These are phyloP conservation scores for Uromys caudimaculatus DNA, from an alignment of 2,797 vertebrate genomes.

Conservation along the genomic window DNA sequence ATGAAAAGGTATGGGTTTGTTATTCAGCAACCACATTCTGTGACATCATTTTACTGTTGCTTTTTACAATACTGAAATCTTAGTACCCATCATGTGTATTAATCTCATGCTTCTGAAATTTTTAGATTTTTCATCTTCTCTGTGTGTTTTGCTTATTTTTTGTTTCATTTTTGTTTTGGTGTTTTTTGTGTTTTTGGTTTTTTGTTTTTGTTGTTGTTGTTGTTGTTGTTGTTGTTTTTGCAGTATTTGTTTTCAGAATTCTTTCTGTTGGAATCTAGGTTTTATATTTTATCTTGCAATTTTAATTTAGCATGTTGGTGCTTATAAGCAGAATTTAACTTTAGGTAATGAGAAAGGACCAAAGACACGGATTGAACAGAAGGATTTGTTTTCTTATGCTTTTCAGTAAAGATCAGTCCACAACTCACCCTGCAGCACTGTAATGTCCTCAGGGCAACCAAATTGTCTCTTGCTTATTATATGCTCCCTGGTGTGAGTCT, in stretches of 20 bases:
- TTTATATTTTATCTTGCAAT: neutral
- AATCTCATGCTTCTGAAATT: neutral
- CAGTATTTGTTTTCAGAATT: constrained; percentile 7
- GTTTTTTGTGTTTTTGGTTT: too few species aligned
- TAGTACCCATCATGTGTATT: neutral
- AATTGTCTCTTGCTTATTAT: constrained; percentile 36
- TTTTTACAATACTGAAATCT: constrained; percentile 26
- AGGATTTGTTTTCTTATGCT: constrained; percentile 61
- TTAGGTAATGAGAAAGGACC: constrained; percentile 19
- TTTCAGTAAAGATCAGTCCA: neutral
- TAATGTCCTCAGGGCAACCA: neutral
- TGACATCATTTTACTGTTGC: neutral
- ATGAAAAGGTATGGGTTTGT: neutral
- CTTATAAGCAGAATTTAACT: constrained; percentile 35
- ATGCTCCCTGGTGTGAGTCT: neutral
- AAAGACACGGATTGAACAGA: constrained; percentile 2
- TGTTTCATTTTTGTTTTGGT: too few species aligned
- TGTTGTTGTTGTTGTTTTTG: neutral
- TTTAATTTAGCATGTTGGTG: neutral
- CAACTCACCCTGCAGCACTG: neutral
- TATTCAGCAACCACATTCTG: neutral
- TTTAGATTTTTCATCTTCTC: neutral
- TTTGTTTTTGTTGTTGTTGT: too few species aligned
- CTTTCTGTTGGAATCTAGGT: neutral
- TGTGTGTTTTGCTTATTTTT: neutral